Conservation (phyloP, 2,113 vertebrate genomes). For the Triplophysa rosa region DNA sequence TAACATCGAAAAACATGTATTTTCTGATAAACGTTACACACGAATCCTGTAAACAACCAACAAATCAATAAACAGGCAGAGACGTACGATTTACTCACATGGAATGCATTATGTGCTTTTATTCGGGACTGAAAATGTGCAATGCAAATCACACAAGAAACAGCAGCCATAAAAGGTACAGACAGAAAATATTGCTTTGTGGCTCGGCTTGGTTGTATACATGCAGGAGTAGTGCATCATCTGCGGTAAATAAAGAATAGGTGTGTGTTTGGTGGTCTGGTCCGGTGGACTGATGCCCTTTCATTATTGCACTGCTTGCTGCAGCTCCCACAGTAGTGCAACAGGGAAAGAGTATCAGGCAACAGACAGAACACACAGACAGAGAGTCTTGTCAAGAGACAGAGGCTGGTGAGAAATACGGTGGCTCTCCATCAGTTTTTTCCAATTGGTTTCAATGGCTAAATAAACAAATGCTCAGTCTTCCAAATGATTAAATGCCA, state of each 20-base stretch:
- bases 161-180: not conserved
- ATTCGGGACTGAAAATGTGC: not conserved
- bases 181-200: conserved; percentile 30
- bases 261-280: conserved; percentile 43
- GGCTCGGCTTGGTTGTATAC: not conserved
- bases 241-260: conserved; percentile 15
- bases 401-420: too few species aligned
- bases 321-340: conserved; percentile 88
- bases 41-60: not conserved
- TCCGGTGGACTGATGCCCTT: conserved; percentile 85
- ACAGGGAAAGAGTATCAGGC: conserved; percentile 92
- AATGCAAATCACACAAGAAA: not conserved
- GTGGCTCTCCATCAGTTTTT: not conserved
- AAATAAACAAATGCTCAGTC: not conserved
- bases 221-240: conserved; percentile 34
- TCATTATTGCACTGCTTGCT: conserved; percentile 95
- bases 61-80: not conserved
- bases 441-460: not conserved
- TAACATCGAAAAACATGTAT: not conserved
- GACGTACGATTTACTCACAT: not conserved
- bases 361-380: conserved; percentile 50
- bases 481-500: not conserved
- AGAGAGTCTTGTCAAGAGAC: not conserved
- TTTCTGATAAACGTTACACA: not conserved
- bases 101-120: not conserved